Evolutionary conservation across 2,888 invertebrate genomes (phyloP), one percentile per base, ranked within the genome.

Genomic region (Cetonia aurata): DNA sequence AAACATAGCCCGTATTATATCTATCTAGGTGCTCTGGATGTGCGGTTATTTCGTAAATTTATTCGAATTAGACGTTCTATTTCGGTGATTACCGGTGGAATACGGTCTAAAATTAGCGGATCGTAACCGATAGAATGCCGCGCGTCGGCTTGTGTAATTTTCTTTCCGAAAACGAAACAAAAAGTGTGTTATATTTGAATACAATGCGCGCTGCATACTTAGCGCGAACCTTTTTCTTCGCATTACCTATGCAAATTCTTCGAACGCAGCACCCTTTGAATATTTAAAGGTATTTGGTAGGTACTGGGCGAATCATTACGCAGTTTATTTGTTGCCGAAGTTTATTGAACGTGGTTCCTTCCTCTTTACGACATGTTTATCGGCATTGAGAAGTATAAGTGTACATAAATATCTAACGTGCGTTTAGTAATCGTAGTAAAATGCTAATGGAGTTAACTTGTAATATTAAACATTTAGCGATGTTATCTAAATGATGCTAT

Each of bases 41-140:
- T 13, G 48, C 48, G n/a, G 6, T 10, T 48, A 48, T 48, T 48
- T 48, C 48, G 48, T 48, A 48, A 48, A 48, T 48, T 4, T 17
- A 48, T 48, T 17, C 15, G 48, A 48, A 48, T 48, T 48, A n/a
- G 48, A 48, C 13, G 48, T 48, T 48, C 48, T 48, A 48, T 48
- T 48, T 48, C 48, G 13, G 48, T 12, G 48, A 48, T 48, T 48
- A 48, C 48, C 15, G 48, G 48, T 6, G 6, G 48, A 48, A 13
- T 13, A 48, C 8, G 13, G 13, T 48, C 48, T 48, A 48, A 48
- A 48, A 15, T 48, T 48, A 48, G 48, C 17, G 48, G 48, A 48
- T 15, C 13, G 48, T 48, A 48, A 37, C 48, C 48, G 48, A 10
- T 44, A 44, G 13, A 10, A 44, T 44, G 10, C 13, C 13, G 13